phyloP scores from a whole-genome alignment of 2,888 invertebrate genomes.

The Hirtodrosophila confusa region DNA sequence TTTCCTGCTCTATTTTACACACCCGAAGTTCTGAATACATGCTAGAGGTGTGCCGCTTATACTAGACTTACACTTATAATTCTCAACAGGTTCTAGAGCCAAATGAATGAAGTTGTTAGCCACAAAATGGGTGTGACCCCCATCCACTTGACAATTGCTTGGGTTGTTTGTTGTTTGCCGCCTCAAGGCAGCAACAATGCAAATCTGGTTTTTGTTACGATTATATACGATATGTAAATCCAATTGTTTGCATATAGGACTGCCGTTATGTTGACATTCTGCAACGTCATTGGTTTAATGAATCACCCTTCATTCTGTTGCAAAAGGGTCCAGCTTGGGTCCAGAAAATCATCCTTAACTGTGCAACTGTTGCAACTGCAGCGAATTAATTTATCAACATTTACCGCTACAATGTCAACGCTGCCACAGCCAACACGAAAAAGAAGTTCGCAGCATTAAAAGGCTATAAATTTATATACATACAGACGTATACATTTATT shows the following conservation, averaged over 20 bases:
- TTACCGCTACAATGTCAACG: slow-evolving; percentile 73
- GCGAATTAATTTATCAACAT: slow-evolving; percentile 74
- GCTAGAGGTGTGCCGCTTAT: background rate
- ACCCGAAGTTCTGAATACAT: too few species aligned
- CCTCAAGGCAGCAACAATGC: slow-evolving; percentile 12
- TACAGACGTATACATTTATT: slow-evolving; percentile 1
- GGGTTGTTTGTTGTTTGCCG: slow-evolving; percentile 41
- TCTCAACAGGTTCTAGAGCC: slow-evolving; percentile 22
- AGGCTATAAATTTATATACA: slow-evolving; percentile 65
- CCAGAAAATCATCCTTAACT: slow-evolving; percentile 8
- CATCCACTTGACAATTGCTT: slow-evolving; percentile 30
- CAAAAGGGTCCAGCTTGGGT: slow-evolving; percentile 15
- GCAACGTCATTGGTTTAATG: slow-evolving; percentile 41
- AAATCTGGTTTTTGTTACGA: background rate
- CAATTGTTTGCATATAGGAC: slow-evolving; percentile 35
- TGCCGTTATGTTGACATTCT: slow-evolving; percentile 19
- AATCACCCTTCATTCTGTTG: slow-evolving; percentile 27
- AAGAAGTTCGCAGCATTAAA: slow-evolving; percentile 58
- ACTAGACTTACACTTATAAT: slow-evolving; percentile 1
- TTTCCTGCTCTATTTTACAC: too few species aligned
- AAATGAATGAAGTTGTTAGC: background rate
- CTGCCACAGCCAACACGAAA: slow-evolving; percentile 40
- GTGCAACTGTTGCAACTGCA: slow-evolving; percentile 47
- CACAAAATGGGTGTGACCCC: slow-evolving; percentile 21
- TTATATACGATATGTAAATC: slow-evolving; percentile 26